Percentiles rank a stretch among this genome's conserved stretches.
These are phyloP conservation scores for Leptodactylus fuscus DNA, from an alignment of 2,113 vertebrate species.

Conservation along the genomic window DNA sequence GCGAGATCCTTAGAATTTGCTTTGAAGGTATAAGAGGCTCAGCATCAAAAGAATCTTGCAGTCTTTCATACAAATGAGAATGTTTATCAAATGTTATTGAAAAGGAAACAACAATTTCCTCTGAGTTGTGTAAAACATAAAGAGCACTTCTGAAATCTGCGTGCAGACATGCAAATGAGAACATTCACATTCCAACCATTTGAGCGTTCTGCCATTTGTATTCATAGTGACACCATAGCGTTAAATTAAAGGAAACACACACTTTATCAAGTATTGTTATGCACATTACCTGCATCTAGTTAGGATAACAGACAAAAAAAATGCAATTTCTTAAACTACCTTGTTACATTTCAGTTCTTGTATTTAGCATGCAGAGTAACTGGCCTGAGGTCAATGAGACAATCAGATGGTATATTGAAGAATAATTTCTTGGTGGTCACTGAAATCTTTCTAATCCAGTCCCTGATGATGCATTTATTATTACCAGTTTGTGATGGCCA, in stretches of 20 bases:
- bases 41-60: conserved; percentile 1
- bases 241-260: neutral
- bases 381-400: too few species aligned
- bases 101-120: conserved; percentile 36
- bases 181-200: conserved; percentile 9
- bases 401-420: too few species aligned
- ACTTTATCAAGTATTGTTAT: neutral
- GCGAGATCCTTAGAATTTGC: conserved; percentile 24
- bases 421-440: too few species aligned
- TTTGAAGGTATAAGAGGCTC: conserved; percentile 34
- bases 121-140: conserved; percentile 25
- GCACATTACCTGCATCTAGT: neutral
- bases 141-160: neutral
- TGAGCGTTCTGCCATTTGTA: neutral
- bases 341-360: neutral
- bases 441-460: too few species aligned
- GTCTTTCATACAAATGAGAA: conserved; percentile 35
- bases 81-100: conserved; percentile 49
- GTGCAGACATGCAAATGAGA: conserved; percentile 32
- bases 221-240: neutral
- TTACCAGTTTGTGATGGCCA: too few species aligned
- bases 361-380: too few species aligned
- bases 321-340: too few species aligned
- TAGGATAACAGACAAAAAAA: neutral
- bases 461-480: too few species aligned